A percentile compares a stretch with the other conserved stretches of the same genome.
phyloP scores from a whole-genome alignment of 1,140 invertebrate genomes.

The Calycopis cecrops region DNA sequence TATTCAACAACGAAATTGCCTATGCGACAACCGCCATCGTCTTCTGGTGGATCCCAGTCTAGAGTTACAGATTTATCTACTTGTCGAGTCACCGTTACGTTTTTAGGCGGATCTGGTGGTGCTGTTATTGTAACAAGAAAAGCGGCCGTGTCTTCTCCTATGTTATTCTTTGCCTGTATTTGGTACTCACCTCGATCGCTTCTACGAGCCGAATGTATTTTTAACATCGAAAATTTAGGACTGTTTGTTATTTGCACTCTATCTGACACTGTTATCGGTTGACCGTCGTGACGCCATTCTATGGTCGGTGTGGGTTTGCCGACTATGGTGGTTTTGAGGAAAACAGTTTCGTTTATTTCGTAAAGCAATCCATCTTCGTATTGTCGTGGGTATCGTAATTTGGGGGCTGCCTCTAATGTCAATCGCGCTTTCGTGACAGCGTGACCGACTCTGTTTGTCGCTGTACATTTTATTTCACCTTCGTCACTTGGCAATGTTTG shows the following conservation, averaged over 20 bases:
- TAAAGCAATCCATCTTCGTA: slow-evolving; percentile 93
- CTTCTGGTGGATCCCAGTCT: slow-evolving; percentile 91
- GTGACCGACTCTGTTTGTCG: slow-evolving; percentile 88
- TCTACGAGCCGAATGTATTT: slow-evolving; percentile 82
- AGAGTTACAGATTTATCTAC: slow-evolving; percentile 88
- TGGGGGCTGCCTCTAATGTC: slow-evolving; percentile 86
- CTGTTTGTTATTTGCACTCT: slow-evolving; percentile 82
- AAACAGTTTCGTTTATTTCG: slow-evolving; percentile 90
- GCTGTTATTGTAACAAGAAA: slow-evolving; percentile 92
- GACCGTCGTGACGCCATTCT: slow-evolving; percentile 91
- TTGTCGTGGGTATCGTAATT: slow-evolving; percentile 84
- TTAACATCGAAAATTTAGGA: slow-evolving; percentile 83
- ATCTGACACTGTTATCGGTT: slow-evolving; percentile 77
- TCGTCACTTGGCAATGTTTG: slow-evolving; percentile 86
- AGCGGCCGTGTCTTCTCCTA: slow-evolving; percentile 87
- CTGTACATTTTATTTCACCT: slow-evolving; percentile 92
- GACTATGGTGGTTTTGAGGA: slow-evolving; percentile 91
- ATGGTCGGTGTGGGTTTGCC: slow-evolving; percentile 89
- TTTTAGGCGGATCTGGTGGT: slow-evolving; percentile 89
- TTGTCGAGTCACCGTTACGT: slow-evolving; percentile 84
- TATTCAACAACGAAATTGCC: slow-evolving; percentile 96
- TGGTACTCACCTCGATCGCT: slow-evolving; percentile 91
- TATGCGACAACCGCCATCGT: slow-evolving; percentile 95
- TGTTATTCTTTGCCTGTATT: slow-evolving; percentile 85
- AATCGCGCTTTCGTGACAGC: slow-evolving; percentile 83